A percentile compares a stretch with the other conserved stretches of the same genome.
phyloP scores from a whole-genome alignment of 2,888 invertebrate genomes.

The Papilio protenor region DNA sequence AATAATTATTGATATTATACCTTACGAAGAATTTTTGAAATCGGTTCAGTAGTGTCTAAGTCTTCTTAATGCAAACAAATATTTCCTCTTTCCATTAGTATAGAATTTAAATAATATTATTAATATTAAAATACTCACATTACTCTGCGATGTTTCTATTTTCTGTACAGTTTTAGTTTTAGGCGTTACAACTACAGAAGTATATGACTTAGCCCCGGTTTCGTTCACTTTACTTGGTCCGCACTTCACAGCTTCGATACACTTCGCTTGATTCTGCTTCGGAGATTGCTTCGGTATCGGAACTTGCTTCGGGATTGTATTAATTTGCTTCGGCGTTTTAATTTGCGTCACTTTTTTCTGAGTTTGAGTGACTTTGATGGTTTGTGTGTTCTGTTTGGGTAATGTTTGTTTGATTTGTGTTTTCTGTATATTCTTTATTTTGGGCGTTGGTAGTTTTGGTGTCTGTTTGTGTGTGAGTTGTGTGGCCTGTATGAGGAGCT shows the following conservation, averaged over 20 bases:
- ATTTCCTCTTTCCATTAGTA: neutral
- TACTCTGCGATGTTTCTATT: slow-evolving; percentile 59
- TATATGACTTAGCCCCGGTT: slow-evolving; percentile 58
- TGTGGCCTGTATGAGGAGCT: slow-evolving; percentile 73
- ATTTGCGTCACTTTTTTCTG: slow-evolving; percentile 41
- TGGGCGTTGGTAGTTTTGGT: slow-evolving; percentile 58
- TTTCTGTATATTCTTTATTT: slow-evolving; percentile 53
- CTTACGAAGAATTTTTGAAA: too few relatives aligned
- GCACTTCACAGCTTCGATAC: slow-evolving; percentile 47
- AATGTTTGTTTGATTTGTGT: slow-evolving; percentile 37
- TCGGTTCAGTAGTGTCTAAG: too few relatives aligned
- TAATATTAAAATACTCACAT: slow-evolving; percentile 51
- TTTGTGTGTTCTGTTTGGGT: slow-evolving; percentile 40
- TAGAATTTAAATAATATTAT: neutral
- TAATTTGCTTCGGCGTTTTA: slow-evolving; percentile 44
- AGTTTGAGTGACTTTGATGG: slow-evolving; percentile 43
- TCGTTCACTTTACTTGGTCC: slow-evolving; percentile 46
- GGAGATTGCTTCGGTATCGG: slow-evolving; percentile 53
- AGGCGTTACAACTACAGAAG: slow-evolving; percentile 63
- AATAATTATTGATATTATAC: too few relatives aligned
- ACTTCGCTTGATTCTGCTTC: slow-evolving; percentile 52
- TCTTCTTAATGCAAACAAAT: too few relatives aligned
- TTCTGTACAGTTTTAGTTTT: slow-evolving; percentile 70
- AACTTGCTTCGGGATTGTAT: slow-evolving; percentile 29
- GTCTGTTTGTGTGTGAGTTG: slow-evolving; percentile 57